phyloP scores from a whole-genome alignment of 2,797 vertebrate species.

The Scomberomorus guttatus region DNA sequence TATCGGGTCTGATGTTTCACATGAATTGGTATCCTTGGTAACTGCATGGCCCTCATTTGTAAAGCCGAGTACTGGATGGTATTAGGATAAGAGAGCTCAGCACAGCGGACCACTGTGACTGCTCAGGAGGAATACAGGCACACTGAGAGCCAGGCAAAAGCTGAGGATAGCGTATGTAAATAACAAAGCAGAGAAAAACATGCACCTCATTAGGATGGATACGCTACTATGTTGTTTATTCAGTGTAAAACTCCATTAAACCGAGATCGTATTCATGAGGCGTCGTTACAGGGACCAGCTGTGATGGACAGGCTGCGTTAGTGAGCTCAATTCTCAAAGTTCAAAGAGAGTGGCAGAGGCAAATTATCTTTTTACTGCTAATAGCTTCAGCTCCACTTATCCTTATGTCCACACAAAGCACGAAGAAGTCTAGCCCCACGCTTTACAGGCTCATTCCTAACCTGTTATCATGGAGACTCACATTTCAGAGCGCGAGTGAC shows the following conservation, averaged over 20 bases:
- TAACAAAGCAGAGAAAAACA: conserved; percentile 30
- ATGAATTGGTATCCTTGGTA: conserved; percentile 87
- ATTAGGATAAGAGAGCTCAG: conserved; percentile 67
- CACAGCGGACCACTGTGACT: conserved; percentile 42
- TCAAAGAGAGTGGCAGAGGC: conserved; percentile 33
- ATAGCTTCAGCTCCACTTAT: conserved; percentile 47
- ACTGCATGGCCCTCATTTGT: conserved; percentile 84
- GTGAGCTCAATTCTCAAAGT: conserved; percentile 34
- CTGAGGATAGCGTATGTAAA: conserved; percentile 29
- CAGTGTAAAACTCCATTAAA: conserved; percentile 43
- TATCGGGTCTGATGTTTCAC: conserved; percentile 78
- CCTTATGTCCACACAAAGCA: conserved; percentile 19
- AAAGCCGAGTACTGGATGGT: conserved; percentile 78
- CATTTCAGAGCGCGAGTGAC: conserved; percentile 56
- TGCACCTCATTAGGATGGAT: conserved; percentile 39
- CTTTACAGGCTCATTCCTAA: conserved; percentile 17
- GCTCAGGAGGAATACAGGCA: conserved; percentile 48
- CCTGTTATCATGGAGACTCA: conserved; percentile 22
- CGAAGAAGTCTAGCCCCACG: not conserved
- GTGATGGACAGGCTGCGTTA: conserved; percentile 43
- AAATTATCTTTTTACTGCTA: conserved; percentile 45
- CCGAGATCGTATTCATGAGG: conserved; percentile 18
- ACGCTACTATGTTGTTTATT: conserved; percentile 30
- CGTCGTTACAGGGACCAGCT: not conserved
- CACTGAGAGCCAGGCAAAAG: conserved; percentile 32